Base-by-base conservation (phyloP, 2,888 invertebrate species). In the Eupithecia exiguata region DNA sequence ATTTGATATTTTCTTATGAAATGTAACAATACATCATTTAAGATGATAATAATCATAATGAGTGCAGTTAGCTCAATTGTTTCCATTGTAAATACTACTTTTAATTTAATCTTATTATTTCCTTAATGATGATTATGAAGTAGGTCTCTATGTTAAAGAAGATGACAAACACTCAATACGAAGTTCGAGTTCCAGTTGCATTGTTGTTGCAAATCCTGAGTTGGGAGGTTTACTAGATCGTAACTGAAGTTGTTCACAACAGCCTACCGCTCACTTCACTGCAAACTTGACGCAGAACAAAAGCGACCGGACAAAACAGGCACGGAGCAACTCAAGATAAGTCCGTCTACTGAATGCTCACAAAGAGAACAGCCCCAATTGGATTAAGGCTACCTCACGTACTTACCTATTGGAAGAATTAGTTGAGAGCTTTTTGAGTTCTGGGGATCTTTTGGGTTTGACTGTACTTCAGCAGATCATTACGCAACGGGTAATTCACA, bases 321-420 rank as follows among this genome's bases (percentile, higher is more conserved):
- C 58, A 43, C 61, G 16, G 46, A 63, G 49, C 65, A 71, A 73
- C 73, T 76, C 76, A 69, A 76, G 76, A 76, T 74, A 76, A 76
- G 69, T 76, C 76, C 73, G 49, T 14, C 66, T 58, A 58, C 69
- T 68, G 68, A 75, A 72, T 72, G 63, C 18, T 38, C 72, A 67
- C 75, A 70, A 75, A 75, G 71, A 70, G 75, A 72, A 70, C 72
- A 75, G 40, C 69, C 67, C 18, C 68, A 75, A 77, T 74, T 76
- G 76, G 76, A 77, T 79, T 78, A 75, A 75, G 70, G 40, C 62
- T 58, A 58, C 61, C 71, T 71, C 38, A 68, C 71, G 74, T 25
- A 25, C 40, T 38, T 40, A 40, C n/a, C 66, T 74, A 77, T 77
- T 72, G 72, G 74, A 68, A 74, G 73, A 72, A 75, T 77, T 70